phyloP scores from a whole-genome alignment of 2,113 vertebrate genomes.

The Vicugna pacos region DNA sequence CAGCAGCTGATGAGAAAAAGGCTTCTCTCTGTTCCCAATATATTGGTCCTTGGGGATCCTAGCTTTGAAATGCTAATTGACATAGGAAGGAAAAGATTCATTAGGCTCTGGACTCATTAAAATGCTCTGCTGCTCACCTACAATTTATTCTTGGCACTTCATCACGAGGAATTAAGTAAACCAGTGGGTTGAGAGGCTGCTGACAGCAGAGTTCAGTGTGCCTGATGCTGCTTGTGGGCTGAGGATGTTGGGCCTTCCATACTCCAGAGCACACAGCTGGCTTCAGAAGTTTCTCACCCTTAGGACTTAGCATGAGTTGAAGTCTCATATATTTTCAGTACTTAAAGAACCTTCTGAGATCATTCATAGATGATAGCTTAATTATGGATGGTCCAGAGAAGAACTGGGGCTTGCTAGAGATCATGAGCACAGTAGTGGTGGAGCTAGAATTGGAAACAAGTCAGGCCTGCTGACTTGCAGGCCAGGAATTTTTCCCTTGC shows the following conservation, averaged over 20 bases:
- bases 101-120: slow-evolving; percentile 86
- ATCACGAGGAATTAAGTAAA: slow-evolving; percentile 86
- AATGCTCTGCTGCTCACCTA: slow-evolving; percentile 85
- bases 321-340: not conserved
- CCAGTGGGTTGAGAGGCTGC: slow-evolving; percentile 28
- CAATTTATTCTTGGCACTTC: slow-evolving; percentile 86
- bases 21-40: slow-evolving; percentile 82
- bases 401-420: not conserved
- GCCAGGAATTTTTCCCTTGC: not conserved
- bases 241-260: not conserved
- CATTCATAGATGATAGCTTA: slow-evolving; percentile 2
- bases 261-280: not conserved
- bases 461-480: not conserved
- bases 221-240: not conserved
- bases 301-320: not conserved
- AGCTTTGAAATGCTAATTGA: slow-evolving; percentile 89
- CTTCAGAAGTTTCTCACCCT: not conserved
- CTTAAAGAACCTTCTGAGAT: slow-evolving; percentile 21
- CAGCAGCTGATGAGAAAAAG: slow-evolving; percentile 82
- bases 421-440: not conserved
- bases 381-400: not conserved
- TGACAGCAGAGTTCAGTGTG: slow-evolving; percentile 38
- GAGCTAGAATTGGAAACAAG: slow-evolving; percentile 11
- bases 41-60: slow-evolving; percentile 86
- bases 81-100: slow-evolving; percentile 86